phyloP scores from a whole-genome alignment of 2,888 invertebrate genomes.

The Argyresthia goedartella region DNA sequence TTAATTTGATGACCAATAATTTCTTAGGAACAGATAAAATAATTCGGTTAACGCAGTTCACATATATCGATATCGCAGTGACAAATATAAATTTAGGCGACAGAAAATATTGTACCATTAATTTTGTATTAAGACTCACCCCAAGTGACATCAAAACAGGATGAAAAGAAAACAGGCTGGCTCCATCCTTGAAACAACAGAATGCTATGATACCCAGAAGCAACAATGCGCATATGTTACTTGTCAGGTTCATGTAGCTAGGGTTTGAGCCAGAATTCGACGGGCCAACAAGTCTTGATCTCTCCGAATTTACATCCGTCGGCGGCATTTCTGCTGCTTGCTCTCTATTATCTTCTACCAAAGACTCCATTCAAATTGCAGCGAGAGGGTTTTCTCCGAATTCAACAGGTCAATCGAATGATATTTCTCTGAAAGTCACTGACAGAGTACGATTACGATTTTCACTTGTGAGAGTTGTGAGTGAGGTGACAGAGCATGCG shows the following conservation, averaged over 20 bases:
- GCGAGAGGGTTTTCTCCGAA: neutral
- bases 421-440: too few species aligned
- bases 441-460: too few species aligned
- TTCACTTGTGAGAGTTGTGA: too few species aligned
- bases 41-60: too few species aligned
- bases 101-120: too few species aligned
- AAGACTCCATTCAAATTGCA: conserved; percentile 22
- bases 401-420: neutral
- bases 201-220: conserved; percentile 43
- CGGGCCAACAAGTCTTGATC: conserved; percentile 41
- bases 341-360: conserved; percentile 15
- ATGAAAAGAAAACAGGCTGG: conserved; percentile 55
- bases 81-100: too few species aligned
- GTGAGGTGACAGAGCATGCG: neutral
- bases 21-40: too few species aligned
- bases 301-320: conserved; percentile 39
- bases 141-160: conserved; percentile 58
- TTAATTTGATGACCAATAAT: too few species aligned
- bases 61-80: too few species aligned
- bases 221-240: conserved; percentile 41
- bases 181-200: conserved; percentile 43
- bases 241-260: conserved; percentile 46
- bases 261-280: conserved; percentile 30
- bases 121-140: conserved; percentile 34
- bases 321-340: conserved; percentile 30